phyloP scores from a whole-genome alignment of 1,140 invertebrate species.

The Oedothorax gibbosus region DNA sequence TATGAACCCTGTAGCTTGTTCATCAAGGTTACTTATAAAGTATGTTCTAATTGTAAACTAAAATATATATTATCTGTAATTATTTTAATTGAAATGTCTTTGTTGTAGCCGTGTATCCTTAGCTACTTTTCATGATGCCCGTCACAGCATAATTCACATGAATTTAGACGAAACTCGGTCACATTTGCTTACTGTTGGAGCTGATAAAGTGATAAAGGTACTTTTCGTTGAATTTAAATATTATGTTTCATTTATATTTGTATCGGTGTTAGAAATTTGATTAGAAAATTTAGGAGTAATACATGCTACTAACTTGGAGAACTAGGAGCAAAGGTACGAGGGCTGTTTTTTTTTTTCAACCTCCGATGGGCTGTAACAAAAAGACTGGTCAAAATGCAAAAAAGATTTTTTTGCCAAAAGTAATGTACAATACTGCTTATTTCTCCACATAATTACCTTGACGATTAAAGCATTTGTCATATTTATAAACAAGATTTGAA shows the following conservation, averaged over 20 bases:
- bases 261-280: too few species aligned
- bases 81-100: neutral
- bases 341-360: too few species aligned
- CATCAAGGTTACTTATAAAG: neutral
- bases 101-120: constrained; percentile 82
- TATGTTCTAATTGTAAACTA: neutral
- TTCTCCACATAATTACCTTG: too few species aligned
- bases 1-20: neutral
- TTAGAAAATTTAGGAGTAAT: too few species aligned
- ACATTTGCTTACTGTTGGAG: constrained; percentile 90
- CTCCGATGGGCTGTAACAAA: too few species aligned
- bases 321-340: too few species aligned
- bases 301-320: too few species aligned
- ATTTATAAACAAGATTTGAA: too few species aligned
- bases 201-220: constrained; percentile 94
- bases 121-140: constrained; percentile 94
- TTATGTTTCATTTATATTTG: neutral
- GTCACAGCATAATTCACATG: constrained; percentile 90
- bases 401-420: too few species aligned
- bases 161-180: constrained; percentile 88
- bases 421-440: too few species aligned
- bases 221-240: constrained; percentile 74
- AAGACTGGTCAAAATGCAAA: too few species aligned
- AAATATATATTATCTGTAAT: neutral
- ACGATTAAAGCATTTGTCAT: too few species aligned